phyloP scores from a whole-genome alignment of 2,888 invertebrate species.

The Xestia c-nigrum region DNA sequence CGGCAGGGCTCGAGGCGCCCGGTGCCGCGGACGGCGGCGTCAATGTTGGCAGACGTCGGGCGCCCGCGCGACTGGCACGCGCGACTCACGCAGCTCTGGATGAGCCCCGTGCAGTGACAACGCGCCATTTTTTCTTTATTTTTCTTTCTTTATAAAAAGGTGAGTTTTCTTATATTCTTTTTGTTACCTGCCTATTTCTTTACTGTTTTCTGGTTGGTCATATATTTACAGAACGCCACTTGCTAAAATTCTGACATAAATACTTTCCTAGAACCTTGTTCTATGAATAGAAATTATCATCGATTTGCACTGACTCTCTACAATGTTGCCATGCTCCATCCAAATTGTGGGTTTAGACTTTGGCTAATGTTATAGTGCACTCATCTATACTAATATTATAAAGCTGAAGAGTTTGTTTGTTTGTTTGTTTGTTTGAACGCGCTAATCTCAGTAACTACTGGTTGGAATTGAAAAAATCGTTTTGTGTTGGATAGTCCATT shows the following conservation, averaged over 20 bases:
- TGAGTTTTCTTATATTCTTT: constrained; percentile 33
- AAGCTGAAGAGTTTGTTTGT: no score
- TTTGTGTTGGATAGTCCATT: no score
- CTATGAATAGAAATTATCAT: not conserved
- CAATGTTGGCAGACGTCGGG: constrained; percentile 69
- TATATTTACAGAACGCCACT: not conserved
- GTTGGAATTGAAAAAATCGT: no score
- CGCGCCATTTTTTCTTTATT: constrained; percentile 55
- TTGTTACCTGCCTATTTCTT: not conserved
- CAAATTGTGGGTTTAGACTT: not conserved
- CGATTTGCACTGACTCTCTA: not conserved
- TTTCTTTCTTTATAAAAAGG: constrained; percentile 38
- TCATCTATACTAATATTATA: no score
- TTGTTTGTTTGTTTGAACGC: no score
- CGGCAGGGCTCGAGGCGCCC: constrained; percentile 75
- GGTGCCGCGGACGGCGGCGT: constrained; percentile 80
- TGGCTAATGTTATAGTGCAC: no score
- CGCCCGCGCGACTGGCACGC: constrained; percentile 76
- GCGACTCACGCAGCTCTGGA: constrained; percentile 72
- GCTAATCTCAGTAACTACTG: no score
- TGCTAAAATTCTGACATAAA: not conserved
- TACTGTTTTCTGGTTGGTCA: not conserved
- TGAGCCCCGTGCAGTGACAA: constrained; percentile 68
- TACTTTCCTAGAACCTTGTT: not conserved
- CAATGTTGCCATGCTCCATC: not conserved